A percentile compares a stretch with the other conserved stretches of the same genome.
Evolutionary conservation across 2,888 invertebrate genomes (phyloP).

Genomic region (Axea sp.): DNA sequence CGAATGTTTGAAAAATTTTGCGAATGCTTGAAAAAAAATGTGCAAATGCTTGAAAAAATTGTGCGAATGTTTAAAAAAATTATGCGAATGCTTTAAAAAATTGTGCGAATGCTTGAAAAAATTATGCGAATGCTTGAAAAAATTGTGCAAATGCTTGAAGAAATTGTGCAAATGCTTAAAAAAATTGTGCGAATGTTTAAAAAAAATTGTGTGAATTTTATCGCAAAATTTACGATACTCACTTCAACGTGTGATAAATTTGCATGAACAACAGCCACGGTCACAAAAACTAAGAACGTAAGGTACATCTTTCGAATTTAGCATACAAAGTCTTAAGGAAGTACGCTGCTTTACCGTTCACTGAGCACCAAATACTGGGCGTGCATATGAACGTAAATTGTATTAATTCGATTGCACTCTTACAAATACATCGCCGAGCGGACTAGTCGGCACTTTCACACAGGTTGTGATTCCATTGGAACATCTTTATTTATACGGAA

Average conservation of each 20-base stretch:
- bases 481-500: constrained; percentile 78
- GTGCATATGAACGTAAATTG: constrained; percentile 60
- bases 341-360: constrained; percentile 56
- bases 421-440: constrained; percentile 62
- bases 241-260: constrained; percentile 45
- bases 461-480: constrained; percentile 71
- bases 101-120: no score
- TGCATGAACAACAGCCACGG: constrained; percentile 48
- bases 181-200: no score
- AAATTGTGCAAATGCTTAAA: no score
- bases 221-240: constrained; percentile 11
- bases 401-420: constrained; percentile 64
- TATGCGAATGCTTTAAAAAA: no score
- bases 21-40: no score
- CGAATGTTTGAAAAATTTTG: no score
- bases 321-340: constrained; percentile 25
- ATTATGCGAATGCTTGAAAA: no score
- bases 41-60: no score
- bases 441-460: constrained; percentile 76
- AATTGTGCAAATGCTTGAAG: no score
- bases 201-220: no score
- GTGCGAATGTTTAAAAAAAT: no score
- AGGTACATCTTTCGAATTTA: constrained; percentile 56
- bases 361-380: constrained; percentile 59
- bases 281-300: constrained; percentile 50